These are phyloP conservation scores for Labeo catla DNA, from an alignment of 2,113 vertebrate genomes.

Conservation along the genomic window DNA sequence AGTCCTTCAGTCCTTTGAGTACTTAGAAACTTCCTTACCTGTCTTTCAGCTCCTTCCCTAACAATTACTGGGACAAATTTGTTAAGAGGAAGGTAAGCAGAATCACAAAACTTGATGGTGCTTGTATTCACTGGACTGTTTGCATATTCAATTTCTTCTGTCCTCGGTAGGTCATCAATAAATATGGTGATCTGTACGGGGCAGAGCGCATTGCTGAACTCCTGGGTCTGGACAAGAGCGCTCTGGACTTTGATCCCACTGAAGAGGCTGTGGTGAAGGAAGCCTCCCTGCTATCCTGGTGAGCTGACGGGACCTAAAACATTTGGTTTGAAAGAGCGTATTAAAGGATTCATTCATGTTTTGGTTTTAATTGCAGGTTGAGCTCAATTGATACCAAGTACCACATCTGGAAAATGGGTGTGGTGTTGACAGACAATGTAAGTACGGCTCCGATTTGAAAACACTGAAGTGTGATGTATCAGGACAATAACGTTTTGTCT, in stretches of 20 bases:
- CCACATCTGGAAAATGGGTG: constrained; percentile 95
- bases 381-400: constrained; percentile 97
- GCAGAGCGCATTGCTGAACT: constrained; percentile 96
- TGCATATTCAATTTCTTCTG: not conserved
- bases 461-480: no score
- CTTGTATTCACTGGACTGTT: not conserved
- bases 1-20: not conserved
- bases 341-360: not conserved
- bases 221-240: constrained; percentile 92
- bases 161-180: constrained; percentile 91
- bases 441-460: constrained; percentile 64
- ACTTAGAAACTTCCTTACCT: constrained; percentile 15
- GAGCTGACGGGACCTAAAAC: constrained; percentile 41
- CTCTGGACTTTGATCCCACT: constrained; percentile 94
- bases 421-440: constrained; percentile 96
- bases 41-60: constrained; percentile 90
- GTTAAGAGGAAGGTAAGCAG: constrained; percentile 92
- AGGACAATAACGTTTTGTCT: not conserved
- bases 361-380: constrained; percentile 77
- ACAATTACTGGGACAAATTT: constrained; percentile 99
- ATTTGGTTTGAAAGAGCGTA: not conserved
- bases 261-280: constrained; percentile 87
- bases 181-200: constrained; percentile 94
- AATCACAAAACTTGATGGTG: not conserved
- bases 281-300: constrained; percentile 94